These are phyloP conservation scores for Sitobion miscanthi DNA, from an alignment of 1,140 invertebrate genomes.

Conservation along the genomic window DNA sequence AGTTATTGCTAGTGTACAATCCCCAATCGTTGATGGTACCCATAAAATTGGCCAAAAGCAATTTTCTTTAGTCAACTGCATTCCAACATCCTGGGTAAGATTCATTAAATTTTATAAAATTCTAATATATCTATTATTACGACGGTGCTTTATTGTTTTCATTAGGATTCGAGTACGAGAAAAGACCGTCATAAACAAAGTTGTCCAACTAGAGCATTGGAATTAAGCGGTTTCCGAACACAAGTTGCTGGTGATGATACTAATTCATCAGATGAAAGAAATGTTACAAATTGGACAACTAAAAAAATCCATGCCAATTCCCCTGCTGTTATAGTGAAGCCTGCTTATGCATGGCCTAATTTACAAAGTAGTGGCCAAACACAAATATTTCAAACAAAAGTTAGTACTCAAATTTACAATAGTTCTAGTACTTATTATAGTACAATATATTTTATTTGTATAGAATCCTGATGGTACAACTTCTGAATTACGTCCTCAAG, in stretches of 20 bases:
- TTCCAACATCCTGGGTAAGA: constrained; percentile 47
- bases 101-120: background rate
- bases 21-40: constrained; percentile 42
- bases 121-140: background rate
- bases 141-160: background rate
- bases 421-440: background rate
- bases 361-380: constrained; percentile 49
- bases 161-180: constrained; percentile 62
- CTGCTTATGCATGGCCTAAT: constrained; percentile 46
- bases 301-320: constrained; percentile 54
- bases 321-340: constrained; percentile 46
- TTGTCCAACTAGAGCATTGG: constrained; percentile 73
- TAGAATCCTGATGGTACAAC: constrained; percentile 52
- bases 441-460: background rate
- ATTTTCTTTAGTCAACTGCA: constrained; percentile 47
- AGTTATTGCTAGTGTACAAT: constrained; percentile 47
- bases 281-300: constrained; percentile 41
- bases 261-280: constrained; percentile 51
- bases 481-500: constrained; percentile 51
- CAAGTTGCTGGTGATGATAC: constrained; percentile 53
- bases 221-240: constrained; percentile 55
- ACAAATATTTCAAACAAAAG: constrained; percentile 53
- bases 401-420: constrained; percentile 2
- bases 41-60: constrained; percentile 50
- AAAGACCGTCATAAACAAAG: constrained; percentile 76